Evolutionary conservation across 2,888 invertebrate species (phyloP), one percentile per base, ranked within the genome.

Genomic region (Podabrus alpinus): DNA sequence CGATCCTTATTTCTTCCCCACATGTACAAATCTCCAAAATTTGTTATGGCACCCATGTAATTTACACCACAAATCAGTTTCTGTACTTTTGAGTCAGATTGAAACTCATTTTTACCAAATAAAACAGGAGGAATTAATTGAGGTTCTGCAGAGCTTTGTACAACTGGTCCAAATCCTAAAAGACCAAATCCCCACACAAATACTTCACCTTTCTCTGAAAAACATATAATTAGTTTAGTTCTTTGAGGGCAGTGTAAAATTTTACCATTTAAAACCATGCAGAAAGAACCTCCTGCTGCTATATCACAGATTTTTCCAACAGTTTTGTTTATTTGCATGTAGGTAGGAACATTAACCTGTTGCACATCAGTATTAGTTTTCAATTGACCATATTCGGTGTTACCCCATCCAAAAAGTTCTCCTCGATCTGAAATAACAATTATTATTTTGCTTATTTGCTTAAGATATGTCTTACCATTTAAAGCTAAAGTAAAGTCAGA

Each of bases 401-500:
- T 98, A 9, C 99, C 98, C 98, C 98, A 99, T 0, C 97, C 98
- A 88, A 97, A 98, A 1, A 97, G 90, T 82, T 97, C 95, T 3
- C 98, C 97, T 81, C 92, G 92, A 79, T 96, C 95, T 94, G 67
- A 84, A 84, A 77, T 77, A 75, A 80, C 69, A 73, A 75, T 45
- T 7, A 45, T 7, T 45, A 69, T 67, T n/a, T 67, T 69, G 10
- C 59, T 62, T n/a, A 16, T 25, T 15, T 66, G 7, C 16, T 16
- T 64, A 19, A 72, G 73, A 21, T 15, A 72, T 79, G 79, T 84
- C 86, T 13, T 64, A 94, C 94, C 95, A 87, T 93, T 96, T 24
- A 98, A 86, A 9, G 98, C 98, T 77, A 99, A 87, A 13, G 95
- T 94, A 86, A 96, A 97, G 86, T 98, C 97, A 0, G 93, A 95